Base-by-base conservation (phyloP, 2,113 vertebrate genomes). In the Hippopotamus amphibius region DNA sequence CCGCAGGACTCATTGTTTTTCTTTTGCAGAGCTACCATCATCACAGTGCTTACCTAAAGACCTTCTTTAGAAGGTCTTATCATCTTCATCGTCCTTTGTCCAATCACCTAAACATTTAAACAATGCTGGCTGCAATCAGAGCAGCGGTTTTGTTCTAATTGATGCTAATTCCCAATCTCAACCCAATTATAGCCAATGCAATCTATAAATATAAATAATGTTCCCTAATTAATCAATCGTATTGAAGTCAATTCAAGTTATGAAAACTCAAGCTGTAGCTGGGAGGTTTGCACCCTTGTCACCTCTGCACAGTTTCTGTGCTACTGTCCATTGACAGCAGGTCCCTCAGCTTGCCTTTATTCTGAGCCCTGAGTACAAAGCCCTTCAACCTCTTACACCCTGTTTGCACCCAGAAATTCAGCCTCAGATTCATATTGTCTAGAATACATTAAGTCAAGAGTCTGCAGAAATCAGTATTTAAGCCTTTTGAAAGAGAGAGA, bases 141-240 rank as follows among this genome's bases (percentile, higher is more conserved):
- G 22, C 69, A 68, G 77, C 37, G 26, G 16, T 55, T 79, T 72
- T 48, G 19, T 68, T 83, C 81, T 55, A 50, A 55, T 7, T 61
- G 55, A 86, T 66, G 26, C 24, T 87, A 89, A 94, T 77, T 94
- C 69, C 41, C 41, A 82, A 26, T 83, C 88, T 71, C 41, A 66
- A 65, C 16, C 76, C 80, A 97, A 83, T 82, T 86, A 90, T 13
- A 90, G 37, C 30, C 37, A 66, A 86, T 76, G 53, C 30, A 69
- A 68, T 89, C 72, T 55, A 85, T 63, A 76, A 84, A 71, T 81
- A 76, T 22, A 97, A 95, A 83, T 74, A 80, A 65, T 65, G 63
- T 53, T 90, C 61, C 6, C 22, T 71, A 89, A 90, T 93, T 57
- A 90, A 79, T 87, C 71, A 72, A 50, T 66, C 68, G 30, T 71